phyloP scores from a whole-genome alignment of 2,888 invertebrate species.

The Myopa tessellatipennis region DNA sequence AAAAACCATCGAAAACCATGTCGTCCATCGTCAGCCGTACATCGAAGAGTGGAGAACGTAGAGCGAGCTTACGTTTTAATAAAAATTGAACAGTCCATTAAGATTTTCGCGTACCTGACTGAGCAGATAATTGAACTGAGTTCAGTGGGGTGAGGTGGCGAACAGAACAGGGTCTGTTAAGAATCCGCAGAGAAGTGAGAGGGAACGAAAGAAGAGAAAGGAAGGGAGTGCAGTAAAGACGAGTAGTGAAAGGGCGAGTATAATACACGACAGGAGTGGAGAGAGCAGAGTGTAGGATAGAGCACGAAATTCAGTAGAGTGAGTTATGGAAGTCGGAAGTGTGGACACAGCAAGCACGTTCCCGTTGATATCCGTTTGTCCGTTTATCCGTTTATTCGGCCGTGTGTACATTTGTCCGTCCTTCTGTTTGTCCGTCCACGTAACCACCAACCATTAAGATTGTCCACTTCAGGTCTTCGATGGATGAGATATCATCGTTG shows the following conservation, averaged over 20 bases:
- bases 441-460: constrained; percentile 25
- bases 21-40: no score
- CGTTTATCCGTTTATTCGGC: background rate
- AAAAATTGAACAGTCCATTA: constrained; percentile 60
- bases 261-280: no score
- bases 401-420: background rate
- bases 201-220: background rate
- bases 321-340: background rate
- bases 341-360: background rate
- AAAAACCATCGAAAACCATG: no score
- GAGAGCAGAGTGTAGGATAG: no score
- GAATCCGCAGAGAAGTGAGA: background rate
- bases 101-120: constrained; percentile 59
- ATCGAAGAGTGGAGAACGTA: background rate
- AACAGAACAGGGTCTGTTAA: background rate
- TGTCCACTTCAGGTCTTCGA: constrained; percentile 34
- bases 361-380: background rate
- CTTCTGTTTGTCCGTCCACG: background rate
- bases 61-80: constrained; percentile 47
- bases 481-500: constrained; percentile 32
- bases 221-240: no score
- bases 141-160: background rate
- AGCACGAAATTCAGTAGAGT: background rate
- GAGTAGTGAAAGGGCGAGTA: no score
- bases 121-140: constrained; percentile 51